Percentiles rank a stretch among this genome's conserved stretches.
Conservation (phyloP, 1,140 invertebrate species). For the Cylas formicarius region DNA sequence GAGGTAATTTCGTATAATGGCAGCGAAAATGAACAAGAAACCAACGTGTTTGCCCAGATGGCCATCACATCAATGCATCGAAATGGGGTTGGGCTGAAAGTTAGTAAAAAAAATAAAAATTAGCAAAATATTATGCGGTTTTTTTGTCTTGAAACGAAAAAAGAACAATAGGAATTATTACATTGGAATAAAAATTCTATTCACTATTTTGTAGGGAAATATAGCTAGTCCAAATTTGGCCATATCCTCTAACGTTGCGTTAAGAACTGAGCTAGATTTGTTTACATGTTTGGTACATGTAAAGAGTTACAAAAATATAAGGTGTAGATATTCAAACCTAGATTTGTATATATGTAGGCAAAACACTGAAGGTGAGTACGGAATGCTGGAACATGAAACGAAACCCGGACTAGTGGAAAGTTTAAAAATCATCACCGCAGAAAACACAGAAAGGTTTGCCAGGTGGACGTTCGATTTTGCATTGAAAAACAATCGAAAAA, state of each 20-base stretch:
- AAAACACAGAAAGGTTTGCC: constrained; percentile 69
- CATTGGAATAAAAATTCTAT: not conserved
- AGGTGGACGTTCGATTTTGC: constrained; percentile 81
- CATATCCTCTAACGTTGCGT: constrained; percentile 20
- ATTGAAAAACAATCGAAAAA: constrained; percentile 61
- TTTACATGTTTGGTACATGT: constrained; percentile 62
- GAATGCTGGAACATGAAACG: constrained; percentile 62
- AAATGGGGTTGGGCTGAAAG: constrained; percentile 63
- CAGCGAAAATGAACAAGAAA: constrained; percentile 39
- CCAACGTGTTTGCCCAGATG: constrained; percentile 45
- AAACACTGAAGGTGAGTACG: constrained; percentile 54
- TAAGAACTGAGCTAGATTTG: constrained; percentile 49
- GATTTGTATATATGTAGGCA: constrained; percentile 63
- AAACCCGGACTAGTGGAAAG: constrained; percentile 71
- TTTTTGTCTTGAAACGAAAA: constrained; percentile 7
- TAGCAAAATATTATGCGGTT: not conserved
- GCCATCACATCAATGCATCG: constrained; percentile 57
- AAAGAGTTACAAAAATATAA: constrained; percentile 53
- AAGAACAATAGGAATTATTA: not conserved
- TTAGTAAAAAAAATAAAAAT: constrained; percentile 33
- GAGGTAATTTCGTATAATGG: constrained; percentile 46
- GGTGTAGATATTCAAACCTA: constrained; percentile 53
- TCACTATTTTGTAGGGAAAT: constrained; percentile 16
- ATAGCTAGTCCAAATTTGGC: constrained; percentile 13
- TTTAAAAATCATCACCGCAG: constrained; percentile 73